Evolutionary conservation across 2,797 vertebrate species (phyloP), one percentile per base, ranked within the genome.

Genomic region (Pteronotus mesoamericanus): DNA sequence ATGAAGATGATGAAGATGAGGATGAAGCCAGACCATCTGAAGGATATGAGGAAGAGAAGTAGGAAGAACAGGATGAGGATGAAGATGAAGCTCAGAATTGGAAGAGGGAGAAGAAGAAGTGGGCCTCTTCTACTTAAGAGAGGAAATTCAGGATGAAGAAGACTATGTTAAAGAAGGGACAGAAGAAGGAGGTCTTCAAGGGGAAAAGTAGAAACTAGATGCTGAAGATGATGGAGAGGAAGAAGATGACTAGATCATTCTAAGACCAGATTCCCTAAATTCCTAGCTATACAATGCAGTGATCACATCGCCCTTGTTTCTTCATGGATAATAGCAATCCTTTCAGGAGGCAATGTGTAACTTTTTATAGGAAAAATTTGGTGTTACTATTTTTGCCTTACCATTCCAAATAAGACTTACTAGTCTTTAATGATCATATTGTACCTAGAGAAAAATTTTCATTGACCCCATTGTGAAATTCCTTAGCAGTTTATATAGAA

Each of bases 191-290:
- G 98, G 96, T 0, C 86, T 98, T 83, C 98, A 97, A 93, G 99
- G 99, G 3, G 99, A 99, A 98, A 99, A 99, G 98, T 99, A 99
- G 98, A 99, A 99, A 99, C 98, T 99, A 95, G 99, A 99, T 0
- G 98, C 98, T 0, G 99, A 99, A 21, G 99, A 99, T 0, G 99
- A 99, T 51, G 99, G 99, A 18, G 99, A 99, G 6, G 99, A 99
- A 0, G 99, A 99, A 0, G 99, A 99, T 0, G 99, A 99, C 86
- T 99, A 99, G 98, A 64, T 95, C 72, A 86, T 71, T 84, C 88
- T 97, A 96, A 97, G 98, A 98, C 95, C 98, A 97, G 96, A 95
- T 96, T 97, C 96, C 97, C 82, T 86, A 77, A 77, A 94, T 97
- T 97, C 74, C 86, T 97, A 98, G 98, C 98, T 97, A 98, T 94